A percentile compares a stretch with the other conserved stretches of the same genome.
Evolutionary conservation across 2,888 invertebrate species (phyloP).

Genomic region (Petrolisthes manimaculis): DNA sequence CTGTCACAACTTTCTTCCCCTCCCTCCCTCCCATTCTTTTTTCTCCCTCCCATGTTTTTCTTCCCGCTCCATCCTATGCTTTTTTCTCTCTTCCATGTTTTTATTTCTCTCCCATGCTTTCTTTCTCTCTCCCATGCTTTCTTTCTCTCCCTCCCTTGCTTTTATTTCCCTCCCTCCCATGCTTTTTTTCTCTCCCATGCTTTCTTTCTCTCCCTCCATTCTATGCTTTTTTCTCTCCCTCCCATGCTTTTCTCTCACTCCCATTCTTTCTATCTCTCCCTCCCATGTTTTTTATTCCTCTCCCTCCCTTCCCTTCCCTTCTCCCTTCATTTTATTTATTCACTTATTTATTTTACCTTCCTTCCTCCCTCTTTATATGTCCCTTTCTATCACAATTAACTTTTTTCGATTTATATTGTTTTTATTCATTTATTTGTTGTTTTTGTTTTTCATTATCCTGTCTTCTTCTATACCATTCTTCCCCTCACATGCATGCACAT

Average conservation of each 20-base stretch:
- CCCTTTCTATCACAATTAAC: neutral
- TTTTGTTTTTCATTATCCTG: neutral
- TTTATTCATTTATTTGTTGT: neutral
- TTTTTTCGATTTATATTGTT: neutral
- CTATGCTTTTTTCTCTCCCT: conserved; percentile 17
- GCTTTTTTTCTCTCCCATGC: conserved; percentile 40
- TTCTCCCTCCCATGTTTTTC: neutral
- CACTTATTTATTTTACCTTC: neutral
- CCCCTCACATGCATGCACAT: neutral
- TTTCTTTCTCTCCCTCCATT: neutral
- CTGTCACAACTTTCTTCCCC: neutral
- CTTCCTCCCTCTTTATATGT: neutral
- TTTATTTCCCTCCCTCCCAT: neutral
- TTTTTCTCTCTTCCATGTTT: conserved; percentile 3
- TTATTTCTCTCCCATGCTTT: conserved; percentile 15
- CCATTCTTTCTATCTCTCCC: conserved; percentile 37
- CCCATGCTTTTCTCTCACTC: conserved; percentile 17
- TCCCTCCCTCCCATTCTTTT: conserved; percentile 14
- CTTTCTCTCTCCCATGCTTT: neutral
- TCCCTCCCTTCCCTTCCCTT: conserved; percentile 56
- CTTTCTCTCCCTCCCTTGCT: neutral
- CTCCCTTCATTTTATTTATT: neutral
- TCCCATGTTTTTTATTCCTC: conserved; percentile 66
- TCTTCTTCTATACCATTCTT: neutral
- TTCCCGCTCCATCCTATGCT: neutral